Base-by-base conservation (phyloP, 2,888 invertebrate genomes). In the Caenorhabditis angaria region DNA sequence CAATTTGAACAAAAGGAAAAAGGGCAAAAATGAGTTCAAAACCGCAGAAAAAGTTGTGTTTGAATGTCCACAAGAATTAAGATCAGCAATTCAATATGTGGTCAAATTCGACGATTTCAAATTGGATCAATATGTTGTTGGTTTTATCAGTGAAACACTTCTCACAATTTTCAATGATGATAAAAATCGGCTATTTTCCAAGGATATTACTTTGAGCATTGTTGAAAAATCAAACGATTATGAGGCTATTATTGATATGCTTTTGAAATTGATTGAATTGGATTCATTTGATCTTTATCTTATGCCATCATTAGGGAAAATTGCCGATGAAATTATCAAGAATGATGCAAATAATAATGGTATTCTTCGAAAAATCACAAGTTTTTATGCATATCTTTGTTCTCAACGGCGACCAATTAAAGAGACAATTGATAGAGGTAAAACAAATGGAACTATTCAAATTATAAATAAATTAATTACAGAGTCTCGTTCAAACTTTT, bases 231-330 rank as follows among this genome's bases (percentile, higher is more conserved):
- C 72, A 14, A 66, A 61, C 10, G 50, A 74, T 24, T 69, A 66
- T 48, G 53, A 68, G 22, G 41, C 20, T 3, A 48, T 70, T n/a
- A 66, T 80, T 18, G 61, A 68, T 22, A 57, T 78, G 22, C 64
- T 81, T 18, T 53, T 70, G 29, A 61, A 61, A 20, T 63, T 78
- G 8, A 56, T 65, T n/a, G 64, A 60, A 1, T 20, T 77, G 55
- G 65, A 67, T 10, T 69, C 77, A 10, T 83, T 84, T 58, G 83
- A 84, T 60, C 35, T 82, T 27, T 77, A 78, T 68, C 65, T 78
- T 41, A 77, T 82, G 79, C 80, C 81, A 18, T 59, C 76, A 10
- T 68, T 83, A 6, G 83, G 78, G n/a, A 69, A 71, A 27, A 55
- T 80, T 25, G 77, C 80, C 0, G n/a, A 60, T 2, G 64, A 63